Evolutionary conservation across 2,113 vertebrate genomes (phyloP).

Genomic region (Trachemys scripta): DNA sequence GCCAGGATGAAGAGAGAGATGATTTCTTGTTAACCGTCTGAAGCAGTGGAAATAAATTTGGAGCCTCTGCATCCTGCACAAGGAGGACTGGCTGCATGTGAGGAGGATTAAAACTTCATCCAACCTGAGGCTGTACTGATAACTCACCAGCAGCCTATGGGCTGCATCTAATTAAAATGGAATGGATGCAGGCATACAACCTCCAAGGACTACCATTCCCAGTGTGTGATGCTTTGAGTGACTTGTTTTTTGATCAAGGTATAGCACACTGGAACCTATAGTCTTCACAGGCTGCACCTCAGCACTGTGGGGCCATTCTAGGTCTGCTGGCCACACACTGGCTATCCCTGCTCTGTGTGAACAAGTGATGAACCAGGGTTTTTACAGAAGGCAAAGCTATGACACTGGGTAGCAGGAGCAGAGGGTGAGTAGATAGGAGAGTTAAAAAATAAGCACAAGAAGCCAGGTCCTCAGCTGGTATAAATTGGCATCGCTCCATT

Average conservation of each 20-base stretch:
- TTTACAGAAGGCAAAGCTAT: neutral
- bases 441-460: neutral
- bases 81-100: neutral
- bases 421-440: neutral
- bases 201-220: neutral
- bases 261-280: neutral
- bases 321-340: neutral
- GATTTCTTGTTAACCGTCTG: neutral
- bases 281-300: neutral
- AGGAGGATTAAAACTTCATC: neutral
- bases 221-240: neutral
- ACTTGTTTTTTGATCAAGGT: neutral
- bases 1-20: neutral
- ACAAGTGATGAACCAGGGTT: neutral
- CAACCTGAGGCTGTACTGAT: neutral
- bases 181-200: neutral
- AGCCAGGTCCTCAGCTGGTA: neutral
- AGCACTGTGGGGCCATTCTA: neutral
- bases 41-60: neutral
- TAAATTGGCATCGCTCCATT: neutral
- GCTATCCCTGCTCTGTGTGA: neutral
- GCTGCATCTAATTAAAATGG: neutral
- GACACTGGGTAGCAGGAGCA: neutral
- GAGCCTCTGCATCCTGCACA: neutral
- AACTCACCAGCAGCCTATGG: neutral